Conservation (phyloP, 2,113 vertebrate genomes). For the Gavia stellata region DNA sequence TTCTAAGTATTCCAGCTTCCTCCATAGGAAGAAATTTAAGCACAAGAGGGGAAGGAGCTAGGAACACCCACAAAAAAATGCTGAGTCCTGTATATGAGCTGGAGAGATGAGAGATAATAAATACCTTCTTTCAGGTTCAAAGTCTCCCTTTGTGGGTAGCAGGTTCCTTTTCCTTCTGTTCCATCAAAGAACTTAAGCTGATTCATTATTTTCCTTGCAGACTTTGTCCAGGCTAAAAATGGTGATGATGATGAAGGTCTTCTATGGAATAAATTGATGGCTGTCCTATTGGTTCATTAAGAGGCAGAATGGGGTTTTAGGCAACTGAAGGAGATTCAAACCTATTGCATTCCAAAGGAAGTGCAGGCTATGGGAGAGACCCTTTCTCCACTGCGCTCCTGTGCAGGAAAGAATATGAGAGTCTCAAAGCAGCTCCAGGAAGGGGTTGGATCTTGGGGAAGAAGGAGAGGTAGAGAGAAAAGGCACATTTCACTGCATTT, state of each 20-base stretch:
- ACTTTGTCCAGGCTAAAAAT: background rate
- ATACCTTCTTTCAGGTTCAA: background rate
- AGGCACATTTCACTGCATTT: background rate
- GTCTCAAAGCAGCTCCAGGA: background rate
- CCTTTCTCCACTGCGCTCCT: fast-evolving
- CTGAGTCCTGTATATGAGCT: background rate
- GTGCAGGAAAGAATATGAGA: background rate
- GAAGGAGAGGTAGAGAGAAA: background rate
- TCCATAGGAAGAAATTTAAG: background rate
- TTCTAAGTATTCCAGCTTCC: background rate
- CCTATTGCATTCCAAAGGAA: background rate
- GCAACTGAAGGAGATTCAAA: background rate
- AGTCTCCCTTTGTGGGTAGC: background rate
- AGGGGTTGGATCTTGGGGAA: background rate
- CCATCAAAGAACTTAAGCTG: background rate
- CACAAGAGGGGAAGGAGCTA: background rate
- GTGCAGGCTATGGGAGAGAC: background rate
- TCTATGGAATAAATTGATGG: background rate
- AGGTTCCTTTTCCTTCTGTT: background rate
- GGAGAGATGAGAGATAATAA: background rate
- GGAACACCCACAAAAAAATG: background rate
- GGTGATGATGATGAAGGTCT: too few species aligned
- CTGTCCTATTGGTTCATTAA: background rate
- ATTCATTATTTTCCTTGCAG: background rate
- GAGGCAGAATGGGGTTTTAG: background rate